phyloP scores from a whole-genome alignment of 2,888 invertebrate genomes.

The Drosophila eohydei region DNA sequence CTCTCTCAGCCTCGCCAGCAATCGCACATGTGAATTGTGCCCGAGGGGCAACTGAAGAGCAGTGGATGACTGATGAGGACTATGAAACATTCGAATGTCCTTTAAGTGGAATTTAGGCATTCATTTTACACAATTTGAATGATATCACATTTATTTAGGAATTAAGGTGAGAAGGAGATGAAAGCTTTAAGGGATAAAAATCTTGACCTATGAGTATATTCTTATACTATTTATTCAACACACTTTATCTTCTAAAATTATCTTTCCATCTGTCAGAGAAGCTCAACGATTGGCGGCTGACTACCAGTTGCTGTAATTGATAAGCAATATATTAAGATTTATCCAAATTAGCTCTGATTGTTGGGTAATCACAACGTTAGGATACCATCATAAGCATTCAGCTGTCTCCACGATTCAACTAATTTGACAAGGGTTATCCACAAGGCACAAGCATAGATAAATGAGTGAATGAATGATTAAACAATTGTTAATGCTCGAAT shows the following conservation, averaged over 20 bases:
- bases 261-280: too few species aligned
- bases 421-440: slow-evolving; percentile 62
- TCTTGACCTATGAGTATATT: not conserved
- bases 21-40: slow-evolving; percentile 60
- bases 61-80: slow-evolving; percentile 33
- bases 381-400: not conserved
- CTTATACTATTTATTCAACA: not conserved
- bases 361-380: slow-evolving; percentile 14
- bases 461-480: slow-evolving; percentile 26
- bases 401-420: slow-evolving; percentile 42
- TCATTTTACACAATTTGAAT: slow-evolving; percentile 7
- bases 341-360: slow-evolving; percentile 3
- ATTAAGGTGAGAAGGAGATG: not conserved
- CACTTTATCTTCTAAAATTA: not conserved
- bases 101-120: slow-evolving; percentile 21
- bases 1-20: slow-evolving; percentile 40
- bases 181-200: slow-evolving; percentile 6
- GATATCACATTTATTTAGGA: not conserved
- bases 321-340: not conserved
- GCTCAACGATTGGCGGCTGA: not conserved
- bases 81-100: slow-evolving; percentile 9
- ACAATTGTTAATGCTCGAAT: slow-evolving; percentile 51
- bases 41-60: not conserved
- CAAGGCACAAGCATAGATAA: slow-evolving; percentile 6
- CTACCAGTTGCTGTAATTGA: not conserved